These are phyloP conservation scores for Heliconius charithonia DNA, from an alignment of 2,888 invertebrate species.

Conservation along the genomic window DNA sequence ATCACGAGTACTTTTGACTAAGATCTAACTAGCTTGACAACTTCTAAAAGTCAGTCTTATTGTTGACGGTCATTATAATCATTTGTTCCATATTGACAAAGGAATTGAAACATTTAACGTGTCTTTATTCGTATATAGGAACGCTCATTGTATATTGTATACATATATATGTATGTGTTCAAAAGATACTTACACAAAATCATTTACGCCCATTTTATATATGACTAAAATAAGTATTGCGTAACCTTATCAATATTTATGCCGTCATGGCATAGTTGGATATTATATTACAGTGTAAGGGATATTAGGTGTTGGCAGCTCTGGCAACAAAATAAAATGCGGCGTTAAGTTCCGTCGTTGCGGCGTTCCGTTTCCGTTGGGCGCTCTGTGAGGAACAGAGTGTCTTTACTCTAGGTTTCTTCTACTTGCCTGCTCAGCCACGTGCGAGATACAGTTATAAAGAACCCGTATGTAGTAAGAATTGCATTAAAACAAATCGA, in stretches of 20 bases:
- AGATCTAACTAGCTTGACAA: too few species aligned
- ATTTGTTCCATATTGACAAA: not conserved
- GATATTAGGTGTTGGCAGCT: not conserved
- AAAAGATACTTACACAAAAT: too few species aligned
- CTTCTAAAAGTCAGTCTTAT: too few species aligned
- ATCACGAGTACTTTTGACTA: too few species aligned
- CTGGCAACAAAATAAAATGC: not conserved
- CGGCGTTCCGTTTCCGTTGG: too few species aligned
- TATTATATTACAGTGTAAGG: not conserved
- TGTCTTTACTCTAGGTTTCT: not conserved
- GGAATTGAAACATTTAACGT: not conserved
- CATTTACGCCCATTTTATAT: constrained; percentile 12
- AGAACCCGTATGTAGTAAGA: not conserved
- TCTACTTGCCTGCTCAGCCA: not conserved
- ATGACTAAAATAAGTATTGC: constrained; percentile 14
- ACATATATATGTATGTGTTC: too few species aligned
- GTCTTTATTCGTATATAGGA: not conserved
- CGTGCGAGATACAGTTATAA: not conserved
- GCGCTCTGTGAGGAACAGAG: not conserved
- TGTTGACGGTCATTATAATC: too few species aligned
- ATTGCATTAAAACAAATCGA: not conserved
- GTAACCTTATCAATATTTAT: constrained; percentile 4
- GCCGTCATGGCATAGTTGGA: not conserved
- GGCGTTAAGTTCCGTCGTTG: not conserved
- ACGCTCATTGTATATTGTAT: not conserved